phyloP scores from a whole-genome alignment of 2,888 invertebrate species.

The Loripinus fragilis region DNA sequence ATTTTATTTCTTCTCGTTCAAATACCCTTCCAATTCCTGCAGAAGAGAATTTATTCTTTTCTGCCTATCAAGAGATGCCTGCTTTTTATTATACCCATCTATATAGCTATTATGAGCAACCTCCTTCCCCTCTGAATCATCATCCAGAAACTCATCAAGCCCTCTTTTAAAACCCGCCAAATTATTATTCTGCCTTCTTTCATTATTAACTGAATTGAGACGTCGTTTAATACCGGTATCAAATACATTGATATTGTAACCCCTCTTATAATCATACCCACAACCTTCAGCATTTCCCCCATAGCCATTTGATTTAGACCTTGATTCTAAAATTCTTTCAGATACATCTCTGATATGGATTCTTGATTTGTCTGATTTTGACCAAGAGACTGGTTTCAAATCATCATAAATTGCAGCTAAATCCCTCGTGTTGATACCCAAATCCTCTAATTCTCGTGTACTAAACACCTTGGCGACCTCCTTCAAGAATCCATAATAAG shows the following conservation, averaged over 20 bases:
- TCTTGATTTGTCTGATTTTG: background rate
- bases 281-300: background rate
- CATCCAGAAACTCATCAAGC: background rate
- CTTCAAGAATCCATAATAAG: background rate
- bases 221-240: background rate
- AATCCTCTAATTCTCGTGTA: background rate
- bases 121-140: background rate
- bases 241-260: background rate
- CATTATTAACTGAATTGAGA: background rate
- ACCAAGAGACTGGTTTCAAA: background rate
- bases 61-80: background rate
- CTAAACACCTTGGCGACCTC: background rate
- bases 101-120: background rate
- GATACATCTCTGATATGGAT: too few species aligned
- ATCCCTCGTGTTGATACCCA: background rate
- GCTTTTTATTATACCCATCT: conserved; percentile 6
- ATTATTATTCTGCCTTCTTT: background rate
- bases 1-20: background rate
- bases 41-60: conserved; percentile 12
- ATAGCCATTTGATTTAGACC: background rate
- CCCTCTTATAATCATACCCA: conserved; percentile 11
- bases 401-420: background rate
- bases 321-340: background rate
- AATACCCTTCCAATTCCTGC: background rate
- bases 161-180: background rate